Conservation (phyloP, 2,113 vertebrate genomes). For the Brachyhypopomus gauderio region DNA sequence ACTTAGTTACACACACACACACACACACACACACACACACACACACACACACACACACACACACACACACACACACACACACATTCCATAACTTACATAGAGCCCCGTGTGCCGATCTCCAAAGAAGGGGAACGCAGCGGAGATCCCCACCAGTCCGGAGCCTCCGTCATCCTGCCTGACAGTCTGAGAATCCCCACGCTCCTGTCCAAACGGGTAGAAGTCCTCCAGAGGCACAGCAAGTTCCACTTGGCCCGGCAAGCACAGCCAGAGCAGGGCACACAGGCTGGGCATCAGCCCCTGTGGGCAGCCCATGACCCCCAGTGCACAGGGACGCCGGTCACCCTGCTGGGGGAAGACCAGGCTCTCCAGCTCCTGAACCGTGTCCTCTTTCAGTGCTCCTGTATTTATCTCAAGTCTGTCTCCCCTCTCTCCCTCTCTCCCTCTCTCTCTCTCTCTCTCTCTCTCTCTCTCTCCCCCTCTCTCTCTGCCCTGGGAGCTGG, state of each 20-base stretch:
- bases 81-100: constrained; percentile 85
- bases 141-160: constrained; percentile 87
- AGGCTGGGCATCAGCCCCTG: constrained; percentile 68
- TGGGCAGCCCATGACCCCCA: constrained; percentile 73
- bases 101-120: constrained; percentile 89
- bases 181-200: constrained; percentile 79
- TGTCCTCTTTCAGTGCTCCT: background rate
- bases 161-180: constrained; percentile 93
- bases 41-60: constrained; percentile 10
- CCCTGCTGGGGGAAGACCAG: constrained; percentile 49
- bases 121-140: constrained; percentile 91
- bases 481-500: constrained; percentile 42
- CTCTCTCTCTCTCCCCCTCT: constrained; percentile 34
- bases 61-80: constrained; percentile 26
- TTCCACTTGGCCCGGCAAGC: constrained; percentile 62
- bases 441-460: constrained; percentile 38
- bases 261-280: constrained; percentile 68
- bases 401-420: constrained; percentile 51
- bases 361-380: constrained; percentile 27
- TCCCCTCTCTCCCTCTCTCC: background rate
- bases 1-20: constrained; percentile 12
- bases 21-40: constrained; percentile 31
- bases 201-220: constrained; percentile 89
- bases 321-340: constrained; percentile 26
- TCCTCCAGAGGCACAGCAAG: constrained; percentile 82